These are phyloP conservation scores for Pituophis catenifer DNA, from an alignment of 2,113 vertebrate species.

Conservation along the genomic window DNA sequence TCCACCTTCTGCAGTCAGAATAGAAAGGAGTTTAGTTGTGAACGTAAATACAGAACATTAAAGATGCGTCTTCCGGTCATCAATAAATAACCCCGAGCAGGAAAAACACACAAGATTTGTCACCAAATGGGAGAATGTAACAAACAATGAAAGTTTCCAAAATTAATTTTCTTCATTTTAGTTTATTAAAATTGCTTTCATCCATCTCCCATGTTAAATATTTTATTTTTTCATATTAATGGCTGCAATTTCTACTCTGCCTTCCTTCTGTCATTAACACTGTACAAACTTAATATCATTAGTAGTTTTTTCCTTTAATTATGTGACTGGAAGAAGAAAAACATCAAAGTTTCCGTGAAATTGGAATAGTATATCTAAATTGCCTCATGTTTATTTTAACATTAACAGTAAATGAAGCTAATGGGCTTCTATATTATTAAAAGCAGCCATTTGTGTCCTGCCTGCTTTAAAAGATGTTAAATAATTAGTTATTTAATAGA, in stretches of 20 bases:
- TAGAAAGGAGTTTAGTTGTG: conserved; percentile 36
- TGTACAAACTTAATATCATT: conserved; percentile 87
- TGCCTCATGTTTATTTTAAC: conserved; percentile 88
- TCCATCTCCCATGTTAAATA: conserved; percentile 80
- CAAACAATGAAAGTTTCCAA: conserved; percentile 69
- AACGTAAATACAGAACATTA: conserved; percentile 40
- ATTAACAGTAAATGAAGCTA: conserved; percentile 87
- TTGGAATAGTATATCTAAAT: conserved; percentile 86
- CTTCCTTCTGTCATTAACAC: conserved; percentile 84
- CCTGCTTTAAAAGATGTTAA: conserved; percentile 82
- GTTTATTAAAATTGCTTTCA: conserved; percentile 83
- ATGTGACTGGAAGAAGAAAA: conserved; percentile 83
- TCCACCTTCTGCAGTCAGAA: neutral
- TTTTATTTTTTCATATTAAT: conserved; percentile 86
- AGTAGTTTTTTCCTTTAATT: conserved; percentile 86
- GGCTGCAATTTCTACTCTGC: conserved; percentile 78
- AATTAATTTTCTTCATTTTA: conserved; percentile 83
- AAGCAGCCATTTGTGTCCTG: conserved; percentile 83
- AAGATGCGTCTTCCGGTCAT: conserved; percentile 14
- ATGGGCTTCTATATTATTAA: conserved; percentile 86
- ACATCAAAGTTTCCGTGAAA: conserved; percentile 86
- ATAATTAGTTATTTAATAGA: conserved; percentile 85
- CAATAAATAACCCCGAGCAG: conserved; percentile 61
- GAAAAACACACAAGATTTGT: conserved; percentile 54
- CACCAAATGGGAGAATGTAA: conserved; percentile 45